These are phyloP conservation scores for Dreissena rostriformis DNA, from an alignment of 1,140 invertebrate genomes.

Conservation along the genomic window DNA sequence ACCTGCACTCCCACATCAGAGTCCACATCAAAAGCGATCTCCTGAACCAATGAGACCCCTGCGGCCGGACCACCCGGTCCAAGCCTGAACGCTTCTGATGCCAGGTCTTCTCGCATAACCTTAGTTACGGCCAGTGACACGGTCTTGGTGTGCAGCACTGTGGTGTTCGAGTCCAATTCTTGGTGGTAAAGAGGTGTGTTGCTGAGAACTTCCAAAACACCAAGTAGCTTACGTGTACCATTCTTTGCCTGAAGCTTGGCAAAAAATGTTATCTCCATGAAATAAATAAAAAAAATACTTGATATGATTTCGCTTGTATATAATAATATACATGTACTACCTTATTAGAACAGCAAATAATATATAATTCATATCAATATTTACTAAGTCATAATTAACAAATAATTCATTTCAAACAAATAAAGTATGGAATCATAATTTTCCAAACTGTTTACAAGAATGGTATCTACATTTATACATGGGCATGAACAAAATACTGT, in stretches of 20 bases:
- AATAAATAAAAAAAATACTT: no score
- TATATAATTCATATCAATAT: no score
- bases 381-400: no score
- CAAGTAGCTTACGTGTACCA: constrained; percentile 6
- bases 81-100: neutral
- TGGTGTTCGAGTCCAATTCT: neutral
- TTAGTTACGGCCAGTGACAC: constrained; percentile 9
- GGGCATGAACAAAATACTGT: no score
- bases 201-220: constrained; percentile 12
- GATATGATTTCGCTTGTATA: no score
- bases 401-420: no score
- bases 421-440: no score
- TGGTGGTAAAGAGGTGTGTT: neutral
- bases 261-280: no score
- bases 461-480: no score
- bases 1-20: constrained; percentile 35
- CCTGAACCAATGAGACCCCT: neutral
- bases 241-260: constrained; percentile 17
- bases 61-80: neutral
- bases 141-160: constrained; percentile 3
- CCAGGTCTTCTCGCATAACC: neutral
- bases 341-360: no score
- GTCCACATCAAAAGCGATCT: neutral
- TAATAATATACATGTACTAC: no score
- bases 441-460: no score